Conservation (phyloP, 2,888 invertebrate genomes). For the Boloria euphrosyne region DNA sequence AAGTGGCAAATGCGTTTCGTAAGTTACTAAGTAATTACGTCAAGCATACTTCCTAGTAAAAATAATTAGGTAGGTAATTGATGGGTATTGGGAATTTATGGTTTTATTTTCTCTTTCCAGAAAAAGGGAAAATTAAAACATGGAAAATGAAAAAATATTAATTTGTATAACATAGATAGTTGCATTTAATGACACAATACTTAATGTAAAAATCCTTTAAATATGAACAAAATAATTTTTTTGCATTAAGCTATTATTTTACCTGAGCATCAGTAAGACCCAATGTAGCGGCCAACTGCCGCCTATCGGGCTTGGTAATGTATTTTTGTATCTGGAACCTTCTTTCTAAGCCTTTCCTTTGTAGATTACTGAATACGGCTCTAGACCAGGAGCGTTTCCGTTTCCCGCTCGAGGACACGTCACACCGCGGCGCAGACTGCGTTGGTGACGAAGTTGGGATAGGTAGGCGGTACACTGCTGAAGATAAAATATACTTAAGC, state of each 20-base stretch:
- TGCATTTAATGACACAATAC: too few relatives aligned
- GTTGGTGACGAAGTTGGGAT: constrained; percentile 68
- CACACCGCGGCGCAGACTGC: constrained; percentile 66
- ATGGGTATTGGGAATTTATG: too few relatives aligned
- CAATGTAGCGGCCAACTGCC: constrained; percentile 94
- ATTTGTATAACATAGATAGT: too few relatives aligned
- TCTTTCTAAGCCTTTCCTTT: constrained; percentile 95
- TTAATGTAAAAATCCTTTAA: too few relatives aligned
- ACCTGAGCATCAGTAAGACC: constrained; percentile 97
- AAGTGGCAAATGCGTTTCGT: too few relatives aligned
- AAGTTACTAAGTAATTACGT: too few relatives aligned
- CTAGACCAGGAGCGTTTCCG: constrained; percentile 96
- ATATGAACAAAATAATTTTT: too few relatives aligned
- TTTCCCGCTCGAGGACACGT: constrained; percentile 83
- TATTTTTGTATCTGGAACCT: constrained; percentile 97
- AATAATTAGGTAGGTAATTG: too few relatives aligned
- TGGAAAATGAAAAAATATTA: too few relatives aligned
- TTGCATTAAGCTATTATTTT: constrained; percentile 20
- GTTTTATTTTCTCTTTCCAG: too few relatives aligned
- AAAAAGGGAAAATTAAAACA: too few relatives aligned
- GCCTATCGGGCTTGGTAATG: constrained; percentile 96
- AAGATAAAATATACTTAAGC: constrained; percentile 1
- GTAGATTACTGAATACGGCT: constrained; percentile 96
- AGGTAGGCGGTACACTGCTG: constrained; percentile 70
- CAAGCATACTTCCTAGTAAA: too few relatives aligned